Percentiles rank a stretch among this genome's conserved stretches.
These are phyloP conservation scores for Centropus unirufus DNA, from an alignment of 2,113 vertebrate species.

Conservation along the genomic window DNA sequence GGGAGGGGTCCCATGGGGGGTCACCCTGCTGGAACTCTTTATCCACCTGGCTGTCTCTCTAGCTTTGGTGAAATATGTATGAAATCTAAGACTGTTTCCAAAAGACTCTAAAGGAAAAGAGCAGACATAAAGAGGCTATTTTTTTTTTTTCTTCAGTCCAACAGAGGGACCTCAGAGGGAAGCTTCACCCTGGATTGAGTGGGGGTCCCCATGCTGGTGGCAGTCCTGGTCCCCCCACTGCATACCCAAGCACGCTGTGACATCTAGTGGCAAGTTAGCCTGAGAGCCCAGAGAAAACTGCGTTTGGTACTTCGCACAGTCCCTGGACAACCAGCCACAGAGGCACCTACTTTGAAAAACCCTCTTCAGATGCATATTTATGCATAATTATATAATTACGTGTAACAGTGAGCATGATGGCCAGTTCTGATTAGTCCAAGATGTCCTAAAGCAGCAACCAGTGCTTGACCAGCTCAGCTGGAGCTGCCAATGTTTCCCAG, in stretches of 20 bases:
- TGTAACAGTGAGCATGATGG: rapidly evolving
- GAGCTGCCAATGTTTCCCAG: no score
- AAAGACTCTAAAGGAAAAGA: neutral
- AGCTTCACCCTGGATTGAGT: neutral
- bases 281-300: neutral
- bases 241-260: slow-evolving; percentile 43
- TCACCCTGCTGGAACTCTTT: rapidly evolving
- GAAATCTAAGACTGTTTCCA: neutral
- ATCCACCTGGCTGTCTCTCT: neutral
- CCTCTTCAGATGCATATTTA: neutral
- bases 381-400: neutral
- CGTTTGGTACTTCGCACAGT: neutral
- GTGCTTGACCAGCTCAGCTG: neutral
- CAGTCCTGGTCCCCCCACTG: rapidly evolving
- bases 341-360: rapidly evolving
- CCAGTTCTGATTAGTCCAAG: neutral
- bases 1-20: neutral
- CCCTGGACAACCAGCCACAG: neutral
- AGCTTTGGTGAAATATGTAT: neutral
- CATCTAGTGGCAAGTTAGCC: slow-evolving; percentile 51
- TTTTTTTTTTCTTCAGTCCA: neutral
- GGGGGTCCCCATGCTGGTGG: neutral
- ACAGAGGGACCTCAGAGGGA: neutral
- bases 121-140: neutral
- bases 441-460: neutral